Evolutionary conservation across 2,888 invertebrate genomes (phyloP).

Genomic region (Scaptomyza polygonia): DNA sequence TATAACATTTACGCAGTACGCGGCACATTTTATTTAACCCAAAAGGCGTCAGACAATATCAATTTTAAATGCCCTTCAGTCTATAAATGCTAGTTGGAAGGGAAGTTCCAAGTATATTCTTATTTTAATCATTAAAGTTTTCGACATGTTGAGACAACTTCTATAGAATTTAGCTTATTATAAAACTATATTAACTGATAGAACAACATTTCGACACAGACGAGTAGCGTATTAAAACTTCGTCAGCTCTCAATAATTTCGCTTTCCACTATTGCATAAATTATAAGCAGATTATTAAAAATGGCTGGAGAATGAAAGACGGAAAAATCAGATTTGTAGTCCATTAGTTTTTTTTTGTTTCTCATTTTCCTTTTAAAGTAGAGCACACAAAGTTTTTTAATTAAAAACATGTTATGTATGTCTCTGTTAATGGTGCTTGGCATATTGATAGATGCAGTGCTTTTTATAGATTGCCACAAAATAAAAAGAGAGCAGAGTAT

Average conservation of each 20-base stretch:
- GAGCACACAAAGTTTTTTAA: conserved; percentile 27
- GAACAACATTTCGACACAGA: not conserved
- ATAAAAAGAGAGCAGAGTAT: not conserved
- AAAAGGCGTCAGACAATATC: not conserved
- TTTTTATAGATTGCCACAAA: not conserved
- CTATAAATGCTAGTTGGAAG: not conserved
- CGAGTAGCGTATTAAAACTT: not conserved
- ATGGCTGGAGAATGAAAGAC: not conserved
- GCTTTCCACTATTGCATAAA: not conserved
- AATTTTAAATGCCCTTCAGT: not conserved
- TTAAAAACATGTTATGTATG: conserved; percentile 18
- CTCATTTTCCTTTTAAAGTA: not conserved
- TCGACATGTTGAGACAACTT: not conserved
- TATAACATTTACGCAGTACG: conserved; percentile 5
- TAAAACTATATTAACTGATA: not conserved
- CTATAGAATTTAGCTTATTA: not conserved
- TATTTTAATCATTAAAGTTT: not conserved
- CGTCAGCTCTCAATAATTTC: not conserved
- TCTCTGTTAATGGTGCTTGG: not conserved
- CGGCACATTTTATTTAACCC: not conserved
- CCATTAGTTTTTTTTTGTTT: conserved; percentile 1
- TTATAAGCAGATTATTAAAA: conserved; percentile 11
- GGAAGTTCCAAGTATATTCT: not conserved
- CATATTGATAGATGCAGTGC: not conserved
- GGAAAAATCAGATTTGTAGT: not conserved